These are phyloP conservation scores for Spisula solida DNA, from an alignment of 2,888 invertebrate species.

Conservation along the genomic window DNA sequence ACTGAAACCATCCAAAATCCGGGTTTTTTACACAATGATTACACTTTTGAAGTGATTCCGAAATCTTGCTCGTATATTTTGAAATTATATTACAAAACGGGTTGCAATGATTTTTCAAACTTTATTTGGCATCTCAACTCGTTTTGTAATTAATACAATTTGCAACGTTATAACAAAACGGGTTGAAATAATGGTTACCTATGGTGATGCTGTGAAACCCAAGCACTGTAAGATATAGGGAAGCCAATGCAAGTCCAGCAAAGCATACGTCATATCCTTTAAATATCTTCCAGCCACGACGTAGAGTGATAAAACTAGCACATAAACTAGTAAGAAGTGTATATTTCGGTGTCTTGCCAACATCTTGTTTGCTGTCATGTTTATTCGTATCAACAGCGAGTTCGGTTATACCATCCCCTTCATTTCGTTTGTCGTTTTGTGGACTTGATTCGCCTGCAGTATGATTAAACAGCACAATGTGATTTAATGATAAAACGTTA, in stretches of 20 bases:
- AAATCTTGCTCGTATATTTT: too few relatives aligned
- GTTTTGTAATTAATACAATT: too few relatives aligned
- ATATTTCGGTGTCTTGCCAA: constrained; percentile 21
- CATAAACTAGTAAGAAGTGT: constrained; percentile 50
- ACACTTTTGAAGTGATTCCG: too few relatives aligned
- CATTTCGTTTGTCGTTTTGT: background rate
- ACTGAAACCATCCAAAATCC: too few relatives aligned
- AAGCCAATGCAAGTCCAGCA: constrained; percentile 88
- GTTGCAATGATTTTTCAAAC: too few relatives aligned
- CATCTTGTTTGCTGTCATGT: background rate
- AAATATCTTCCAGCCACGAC: constrained; percentile 87
- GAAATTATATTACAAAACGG: too few relatives aligned
- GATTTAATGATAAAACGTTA: too few relatives aligned
- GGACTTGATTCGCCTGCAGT: too few relatives aligned
- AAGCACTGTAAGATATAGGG: constrained; percentile 88
- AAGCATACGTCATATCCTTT: constrained; percentile 86
- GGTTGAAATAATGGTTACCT: constrained; percentile 78
- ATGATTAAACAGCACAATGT: too few relatives aligned
- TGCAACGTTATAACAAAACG: too few relatives aligned
- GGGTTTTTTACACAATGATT: too few relatives aligned
- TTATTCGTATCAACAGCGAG: background rate
- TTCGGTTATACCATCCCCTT: background rate
- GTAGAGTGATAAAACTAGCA: constrained; percentile 73
- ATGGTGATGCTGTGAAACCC: constrained; percentile 88
- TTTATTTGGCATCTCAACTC: too few relatives aligned